Evolutionary conservation across 2,113 vertebrate species (phyloP), one percentile per base, ranked within the genome.

Genomic region (Leptobrachium ailaonicum): DNA sequence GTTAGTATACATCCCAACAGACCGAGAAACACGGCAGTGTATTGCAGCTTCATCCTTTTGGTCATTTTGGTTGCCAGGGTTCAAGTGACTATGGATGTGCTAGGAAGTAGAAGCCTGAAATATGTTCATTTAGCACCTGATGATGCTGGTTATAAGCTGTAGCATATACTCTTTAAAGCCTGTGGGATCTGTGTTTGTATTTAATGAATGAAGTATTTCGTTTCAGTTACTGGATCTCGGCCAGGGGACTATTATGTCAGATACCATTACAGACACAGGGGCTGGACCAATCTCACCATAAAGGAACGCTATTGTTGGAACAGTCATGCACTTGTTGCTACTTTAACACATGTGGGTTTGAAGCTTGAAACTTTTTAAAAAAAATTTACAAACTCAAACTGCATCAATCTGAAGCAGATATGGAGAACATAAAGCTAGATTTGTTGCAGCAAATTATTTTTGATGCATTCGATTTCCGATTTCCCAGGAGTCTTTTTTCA

Each of bases 1-100:
- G 93, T 93, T 0, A 96, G 93, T 71, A 97, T 88, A 83, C 96
- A 94, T 76, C 98, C 96, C 58, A 95, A 87, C 3, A 95, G 86
- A 0, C 93, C 94, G 54, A 96, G 79, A 3, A 93, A 91, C 1
- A 98, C 88, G 0, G 96, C 97, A 2, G 88, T 84, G 41, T 90
- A 91, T 75, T 98, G 95, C 91, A 94, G 60, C n/a, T 32, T 50
- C 9, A 32, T 83, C 58, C 85, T 86, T 2, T 85, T 84, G 72
- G 82, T 69, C 8, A 86, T 85, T 32, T 32, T 32, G 78, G 89
- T 88, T 92, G 93, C 70, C 60, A 74, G 50, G 41, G 60, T 79
- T 11, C 83, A 83, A 78, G 74, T 79, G 81, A 79, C 82, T 76
- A 50, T 50, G 47, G 50, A 84, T n/a, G 77, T 74, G 53, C 47